A percentile compares a stretch with the other conserved stretches of the same genome.
Conservation (phyloP, 2,888 invertebrate genomes). For the Lepeophtheirus nordmannii region DNA sequence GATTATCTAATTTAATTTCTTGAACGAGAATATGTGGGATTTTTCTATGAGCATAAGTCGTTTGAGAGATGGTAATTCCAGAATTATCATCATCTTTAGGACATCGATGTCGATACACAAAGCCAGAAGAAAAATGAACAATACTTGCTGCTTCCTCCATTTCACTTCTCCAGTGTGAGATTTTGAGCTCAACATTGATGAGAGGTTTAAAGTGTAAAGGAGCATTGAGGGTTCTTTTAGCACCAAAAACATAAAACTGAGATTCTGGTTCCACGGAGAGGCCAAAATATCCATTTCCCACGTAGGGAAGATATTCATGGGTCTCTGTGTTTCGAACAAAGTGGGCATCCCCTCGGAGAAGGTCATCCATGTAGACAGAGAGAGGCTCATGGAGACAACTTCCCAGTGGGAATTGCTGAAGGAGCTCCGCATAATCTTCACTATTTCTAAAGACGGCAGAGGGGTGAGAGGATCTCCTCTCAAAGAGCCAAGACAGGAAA, state of each 20-base stretch:
- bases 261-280: slow-evolving; percentile 42
- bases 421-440: neutral
- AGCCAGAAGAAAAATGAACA: slow-evolving; percentile 46
- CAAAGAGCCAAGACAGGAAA: slow-evolving; percentile 44
- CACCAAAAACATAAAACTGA: slow-evolving; percentile 45
- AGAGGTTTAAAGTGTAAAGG: slow-evolving; percentile 29
- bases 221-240: slow-evolving; percentile 29
- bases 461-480: slow-evolving; percentile 34
- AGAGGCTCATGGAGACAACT: neutral
- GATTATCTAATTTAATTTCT: slow-evolving; percentile 59
- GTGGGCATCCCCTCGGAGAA: neutral
- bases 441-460: neutral
- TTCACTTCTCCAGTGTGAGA: slow-evolving; percentile 32
- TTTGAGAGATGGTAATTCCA: slow-evolving; percentile 30
- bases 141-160: slow-evolving; percentile 53
- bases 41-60: slow-evolving; percentile 62
- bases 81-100: neutral
- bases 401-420: neutral
- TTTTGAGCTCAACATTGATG: slow-evolving; percentile 26
- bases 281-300: slow-evolving; percentile 58
- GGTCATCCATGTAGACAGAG: neutral
- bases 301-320: slow-evolving; percentile 45
- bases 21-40: slow-evolving; percentile 64
- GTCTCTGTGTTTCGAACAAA: neutral
- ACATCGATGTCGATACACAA: slow-evolving; percentile 39